Evolutionary conservation across 2,113 vertebrate genomes (phyloP).

Genomic region (Podarcis cretensis): DNA sequence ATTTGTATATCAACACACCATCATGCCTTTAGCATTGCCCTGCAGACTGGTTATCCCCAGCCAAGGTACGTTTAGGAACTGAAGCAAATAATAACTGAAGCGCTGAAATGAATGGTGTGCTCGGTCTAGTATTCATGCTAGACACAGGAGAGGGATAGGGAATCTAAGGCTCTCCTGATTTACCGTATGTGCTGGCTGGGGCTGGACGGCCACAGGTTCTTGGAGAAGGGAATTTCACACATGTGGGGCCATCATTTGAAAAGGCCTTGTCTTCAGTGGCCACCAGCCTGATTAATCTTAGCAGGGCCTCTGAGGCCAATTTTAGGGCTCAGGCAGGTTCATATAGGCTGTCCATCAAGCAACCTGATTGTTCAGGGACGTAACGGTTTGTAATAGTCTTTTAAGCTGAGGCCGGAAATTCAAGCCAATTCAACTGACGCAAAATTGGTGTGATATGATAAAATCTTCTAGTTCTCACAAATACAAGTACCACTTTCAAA

Average conservation of each 20-base stretch:
- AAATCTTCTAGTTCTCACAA: neutral
- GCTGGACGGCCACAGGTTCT: neutral
- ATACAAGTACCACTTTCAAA: too few relatives aligned
- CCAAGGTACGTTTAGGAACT: slow-evolving; percentile 73
- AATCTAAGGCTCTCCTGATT: too few relatives aligned
- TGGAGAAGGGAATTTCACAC: neutral
- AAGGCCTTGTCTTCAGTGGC: neutral
- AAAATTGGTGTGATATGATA: neutral
- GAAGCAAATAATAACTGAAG: neutral
- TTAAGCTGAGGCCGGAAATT: neutral
- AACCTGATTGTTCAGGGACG: neutral
- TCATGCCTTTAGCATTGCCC: slow-evolving; percentile 84
- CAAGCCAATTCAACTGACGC: neutral
- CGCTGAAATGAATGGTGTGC: fast-evolving
- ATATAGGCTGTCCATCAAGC: neutral
- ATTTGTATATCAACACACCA: slow-evolving; percentile 89
- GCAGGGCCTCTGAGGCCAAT: neutral
- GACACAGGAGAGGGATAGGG: neutral
- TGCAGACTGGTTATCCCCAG: slow-evolving; percentile 83
- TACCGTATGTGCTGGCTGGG: too few relatives aligned
- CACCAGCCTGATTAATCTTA: neutral
- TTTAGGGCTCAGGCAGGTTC: neutral
- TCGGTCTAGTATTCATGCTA: neutral
- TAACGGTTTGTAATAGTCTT: neutral
- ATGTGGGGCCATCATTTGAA: neutral